Conservation (phyloP, 2,888 invertebrate genomes). For the Resseliella maxima region DNA sequence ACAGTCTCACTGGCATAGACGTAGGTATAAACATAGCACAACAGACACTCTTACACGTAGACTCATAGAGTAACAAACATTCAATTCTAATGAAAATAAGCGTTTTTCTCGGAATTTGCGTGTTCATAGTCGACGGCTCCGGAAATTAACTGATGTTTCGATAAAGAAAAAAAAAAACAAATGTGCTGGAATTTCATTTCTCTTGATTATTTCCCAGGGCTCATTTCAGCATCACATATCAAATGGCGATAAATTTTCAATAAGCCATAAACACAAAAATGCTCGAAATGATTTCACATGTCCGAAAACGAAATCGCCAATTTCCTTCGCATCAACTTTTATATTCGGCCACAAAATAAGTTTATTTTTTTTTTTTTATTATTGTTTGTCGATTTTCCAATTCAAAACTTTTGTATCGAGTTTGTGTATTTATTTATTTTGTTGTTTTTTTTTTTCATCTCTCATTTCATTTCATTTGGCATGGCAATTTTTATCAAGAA, state of each 20-base stretch:
- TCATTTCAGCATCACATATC: neutral
- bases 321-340: neutral
- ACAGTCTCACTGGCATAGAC: too few relatives aligned
- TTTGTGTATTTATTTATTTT: too few relatives aligned
- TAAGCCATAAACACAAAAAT: constrained; percentile 26
- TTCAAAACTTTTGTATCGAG: neutral
- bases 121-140: neutral
- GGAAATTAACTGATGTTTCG: neutral
- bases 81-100: neutral
- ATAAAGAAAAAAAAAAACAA: neutral
- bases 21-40: too few relatives aligned
- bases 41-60: too few relatives aligned
- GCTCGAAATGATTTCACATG: constrained; percentile 5
- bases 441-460: too few relatives aligned
- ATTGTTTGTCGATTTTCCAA: neutral
- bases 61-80: too few relatives aligned
- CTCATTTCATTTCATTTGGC: too few relatives aligned
- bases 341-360: constrained; percentile 1
- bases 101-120: neutral
- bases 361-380: neutral
- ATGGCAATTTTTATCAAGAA: too few relatives aligned
- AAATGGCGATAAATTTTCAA: constrained; percentile 28
- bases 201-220: too few relatives aligned
- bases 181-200: too few relatives aligned
- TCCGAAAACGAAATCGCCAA: constrained; percentile 20